These are phyloP conservation scores for Leptodactylus fuscus DNA, from an alignment of 2,113 vertebrate species.

Conservation along the genomic window DNA sequence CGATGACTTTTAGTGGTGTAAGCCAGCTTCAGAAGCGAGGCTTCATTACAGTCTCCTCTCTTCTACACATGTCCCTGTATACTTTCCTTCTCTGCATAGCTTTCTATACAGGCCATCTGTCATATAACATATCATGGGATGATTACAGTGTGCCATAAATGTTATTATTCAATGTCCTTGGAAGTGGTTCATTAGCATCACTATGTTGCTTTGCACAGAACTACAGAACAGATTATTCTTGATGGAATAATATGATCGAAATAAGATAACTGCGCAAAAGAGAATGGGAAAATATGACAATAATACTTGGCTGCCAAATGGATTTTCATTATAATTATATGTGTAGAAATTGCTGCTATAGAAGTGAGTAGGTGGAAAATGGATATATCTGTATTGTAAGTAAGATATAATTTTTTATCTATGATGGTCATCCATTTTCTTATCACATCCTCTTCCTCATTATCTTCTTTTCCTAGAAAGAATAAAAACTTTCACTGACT, in stretches of 20 bases:
- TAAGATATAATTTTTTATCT: not conserved
- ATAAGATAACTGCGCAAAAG: not conserved
- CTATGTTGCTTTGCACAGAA: not conserved
- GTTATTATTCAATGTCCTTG: not conserved
- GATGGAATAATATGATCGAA: not conserved
- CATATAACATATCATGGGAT: not conserved
- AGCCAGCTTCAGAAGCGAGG: not conserved
- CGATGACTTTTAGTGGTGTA: not conserved
- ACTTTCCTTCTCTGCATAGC: too few relatives aligned
- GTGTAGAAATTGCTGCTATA: not conserved
- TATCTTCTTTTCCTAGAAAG: not conserved
- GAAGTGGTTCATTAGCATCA: not conserved
- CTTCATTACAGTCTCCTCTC: too few relatives aligned
- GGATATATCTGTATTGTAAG: not conserved
- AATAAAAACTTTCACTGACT: too few relatives aligned
- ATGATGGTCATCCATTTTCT: not conserved
- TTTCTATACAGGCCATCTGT: too few relatives aligned
- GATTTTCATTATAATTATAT: constrained; percentile 1
- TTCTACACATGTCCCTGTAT: not conserved
- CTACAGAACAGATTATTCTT: not conserved
- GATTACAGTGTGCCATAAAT: not conserved
- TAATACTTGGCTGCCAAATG: not conserved
- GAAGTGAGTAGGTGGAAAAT: not conserved
- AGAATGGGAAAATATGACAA: not conserved
- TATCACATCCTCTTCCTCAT: not conserved